phyloP scores from a whole-genome alignment of 2,888 invertebrate species.

The Pyrrhia umbra region DNA sequence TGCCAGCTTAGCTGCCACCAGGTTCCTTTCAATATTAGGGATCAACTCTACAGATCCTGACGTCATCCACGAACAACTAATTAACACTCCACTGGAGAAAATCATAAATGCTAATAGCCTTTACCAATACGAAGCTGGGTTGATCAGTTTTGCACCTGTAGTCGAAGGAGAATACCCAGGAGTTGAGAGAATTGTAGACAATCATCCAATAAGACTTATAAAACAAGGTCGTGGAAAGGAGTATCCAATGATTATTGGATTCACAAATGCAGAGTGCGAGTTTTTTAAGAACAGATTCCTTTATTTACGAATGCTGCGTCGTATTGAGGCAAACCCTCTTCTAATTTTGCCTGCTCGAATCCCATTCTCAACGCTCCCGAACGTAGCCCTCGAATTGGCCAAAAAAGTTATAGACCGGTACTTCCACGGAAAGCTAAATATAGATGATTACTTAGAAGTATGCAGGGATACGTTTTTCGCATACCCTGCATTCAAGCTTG shows the following conservation, averaged over 20 bases:
- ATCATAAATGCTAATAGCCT: slow-evolving; percentile 62
- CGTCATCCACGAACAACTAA: slow-evolving; percentile 59
- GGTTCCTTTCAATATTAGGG: slow-evolving; percentile 78
- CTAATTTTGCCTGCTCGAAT: slow-evolving; percentile 56
- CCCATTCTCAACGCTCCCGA: slow-evolving; percentile 39
- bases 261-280: slow-evolving; percentile 56
- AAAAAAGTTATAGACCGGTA: slow-evolving; percentile 51
- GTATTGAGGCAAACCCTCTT: slow-evolving; percentile 65
- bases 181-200: slow-evolving; percentile 63
- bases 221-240: slow-evolving; percentile 64
- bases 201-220: slow-evolving; percentile 64
- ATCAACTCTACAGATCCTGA: slow-evolving; percentile 64
- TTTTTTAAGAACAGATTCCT: slow-evolving; percentile 34
- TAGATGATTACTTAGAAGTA: slow-evolving; percentile 49
- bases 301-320: slow-evolving; percentile 39
- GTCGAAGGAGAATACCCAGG: slow-evolving; percentile 59
- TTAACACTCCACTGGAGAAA: slow-evolving; percentile 65
- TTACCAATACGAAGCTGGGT: slow-evolving; percentile 51
- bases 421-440: slow-evolving; percentile 52
- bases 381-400: slow-evolving; percentile 48
- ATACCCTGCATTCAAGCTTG: slow-evolving; percentile 66
- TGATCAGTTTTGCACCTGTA: slow-evolving; percentile 64
- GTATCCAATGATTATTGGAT: slow-evolving; percentile 64
- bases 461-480: slow-evolving; percentile 57
- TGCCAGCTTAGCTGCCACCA: slow-evolving; percentile 50